Evolutionary conservation across 2,888 invertebrate genomes (phyloP), one percentile per base, ranked within the genome.

Genomic region (Zele albiditarsus): DNA sequence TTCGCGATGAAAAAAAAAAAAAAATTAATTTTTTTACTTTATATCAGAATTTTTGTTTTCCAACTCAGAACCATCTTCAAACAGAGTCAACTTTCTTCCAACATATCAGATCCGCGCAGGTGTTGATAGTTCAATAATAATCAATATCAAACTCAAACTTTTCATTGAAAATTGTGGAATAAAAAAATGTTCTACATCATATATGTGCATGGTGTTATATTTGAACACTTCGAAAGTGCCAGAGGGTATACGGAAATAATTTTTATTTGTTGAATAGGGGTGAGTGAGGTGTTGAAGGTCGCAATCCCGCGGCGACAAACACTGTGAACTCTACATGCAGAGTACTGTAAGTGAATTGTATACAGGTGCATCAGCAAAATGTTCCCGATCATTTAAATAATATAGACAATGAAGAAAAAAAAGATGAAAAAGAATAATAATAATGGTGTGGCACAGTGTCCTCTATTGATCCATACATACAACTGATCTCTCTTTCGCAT

Each of bases 391-490:
- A 63, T 27, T 58, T 46, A 31, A 57, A 33, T 25, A 72, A 57
- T 31, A 38, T 53, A 72, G n/a, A 71, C 20, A 53, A 58, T 16
- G 23, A 5, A 71, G 20, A 49, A n/a, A 57, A 20, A 16, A 49
- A 38, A 57, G 23, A 73, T 28, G 12, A 27, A 63, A 63, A 71
- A 38, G 20, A 67, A 60, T 38, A 58, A 66, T 38, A 60, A 58
- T 16, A 38, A 38, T 31, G 12, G 6, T 16, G 14, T 31, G 20
- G 57, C 27, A 63, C 27, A 31, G 28, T 42, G 72, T 49, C 42
- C n/a, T 73, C 58, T 60, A 67, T 71, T 67, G 71, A 75, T 71
- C 67, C 60, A 31, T 20, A 10, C 53, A 27, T 2, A 20, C 46
- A 25, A 42, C 62, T 57, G 72, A 65, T 72, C 66, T 53, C 16